Percentiles rank a stretch among this genome's conserved stretches.
These are phyloP conservation scores for Pseudomugil tenellus DNA, from an alignment of 2,797 vertebrate species.

Conservation along the genomic window DNA sequence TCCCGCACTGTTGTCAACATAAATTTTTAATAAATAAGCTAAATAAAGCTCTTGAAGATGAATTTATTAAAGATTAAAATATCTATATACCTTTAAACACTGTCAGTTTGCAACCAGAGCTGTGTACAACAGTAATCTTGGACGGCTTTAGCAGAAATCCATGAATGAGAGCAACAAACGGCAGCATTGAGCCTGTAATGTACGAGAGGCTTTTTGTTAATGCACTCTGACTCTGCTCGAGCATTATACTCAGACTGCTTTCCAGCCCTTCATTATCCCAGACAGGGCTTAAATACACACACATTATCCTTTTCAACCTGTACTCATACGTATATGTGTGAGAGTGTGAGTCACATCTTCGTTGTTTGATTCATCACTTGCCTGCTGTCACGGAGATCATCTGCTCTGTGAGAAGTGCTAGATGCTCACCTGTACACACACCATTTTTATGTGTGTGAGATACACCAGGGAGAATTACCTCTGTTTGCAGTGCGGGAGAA, in stretches of 20 bases:
- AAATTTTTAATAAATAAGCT: neutral
- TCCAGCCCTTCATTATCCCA: slow-evolving; percentile 52
- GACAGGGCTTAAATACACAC: slow-evolving; percentile 32
- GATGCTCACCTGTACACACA: slow-evolving; percentile 46
- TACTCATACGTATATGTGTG: neutral
- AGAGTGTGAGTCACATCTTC: slow-evolving; percentile 31
- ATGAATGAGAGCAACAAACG: slow-evolving; percentile 45
- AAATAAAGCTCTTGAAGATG: neutral
- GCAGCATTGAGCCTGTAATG: slow-evolving; percentile 26
- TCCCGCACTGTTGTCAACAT: neutral
- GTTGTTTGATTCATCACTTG: slow-evolving; percentile 16
- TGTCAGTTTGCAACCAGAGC: neutral
- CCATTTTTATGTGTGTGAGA: slow-evolving; percentile 9
- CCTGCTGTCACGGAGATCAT: slow-evolving; percentile 22
- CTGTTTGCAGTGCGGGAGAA: slow-evolving; percentile 46
- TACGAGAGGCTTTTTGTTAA: slow-evolving; percentile 43
- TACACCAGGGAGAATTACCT: slow-evolving; percentile 37
- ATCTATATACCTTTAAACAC: neutral
- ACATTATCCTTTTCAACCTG: slow-evolving; percentile 44
- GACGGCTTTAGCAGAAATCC: slow-evolving; percentile 15
- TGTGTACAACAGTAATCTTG: neutral
- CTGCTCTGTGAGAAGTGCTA: slow-evolving; percentile 44
- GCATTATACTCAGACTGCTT: slow-evolving; percentile 44
- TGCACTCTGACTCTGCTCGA: slow-evolving; percentile 34
- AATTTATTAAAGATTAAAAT: neutral